Evolutionary conservation across 2,888 invertebrate species (phyloP).

Genomic region (Pimpla rufipes): DNA sequence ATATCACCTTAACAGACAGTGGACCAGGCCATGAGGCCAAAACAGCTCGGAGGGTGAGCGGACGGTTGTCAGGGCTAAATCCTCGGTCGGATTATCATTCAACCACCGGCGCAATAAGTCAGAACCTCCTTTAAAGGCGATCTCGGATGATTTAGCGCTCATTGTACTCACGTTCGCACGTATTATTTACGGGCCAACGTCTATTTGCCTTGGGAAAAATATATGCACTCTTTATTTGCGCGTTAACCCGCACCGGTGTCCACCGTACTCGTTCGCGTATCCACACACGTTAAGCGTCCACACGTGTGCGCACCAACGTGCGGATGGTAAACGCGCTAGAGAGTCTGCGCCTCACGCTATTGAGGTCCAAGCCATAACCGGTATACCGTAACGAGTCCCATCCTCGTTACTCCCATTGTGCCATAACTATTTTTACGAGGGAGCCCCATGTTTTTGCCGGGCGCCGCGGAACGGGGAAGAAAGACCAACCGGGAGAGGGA

Average conservation of each 20-base stretch:
- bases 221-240: slow-evolving; percentile 53
- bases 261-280: slow-evolving; percentile 22
- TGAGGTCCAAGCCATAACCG: slow-evolving; percentile 66
- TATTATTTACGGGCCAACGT: slow-evolving; percentile 75
- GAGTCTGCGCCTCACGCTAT: slow-evolving; percentile 51
- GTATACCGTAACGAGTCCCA: slow-evolving; percentile 74
- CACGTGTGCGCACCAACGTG: too few species aligned
- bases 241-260: slow-evolving; percentile 41
- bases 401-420: slow-evolving; percentile 78
- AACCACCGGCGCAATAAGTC: slow-evolving; percentile 74
- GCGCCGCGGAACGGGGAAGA: slow-evolving; percentile 41
- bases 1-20: slow-evolving; percentile 9
- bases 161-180: slow-evolving; percentile 78
- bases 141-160: slow-evolving; percentile 78
- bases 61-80: slow-evolving; percentile 32
- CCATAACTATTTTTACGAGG: slow-evolving; percentile 78
- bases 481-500: slow-evolving; percentile 49
- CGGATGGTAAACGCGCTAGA: slow-evolving; percentile 40
- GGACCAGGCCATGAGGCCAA: slow-evolving; percentile 21
- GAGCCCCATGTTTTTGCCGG: slow-evolving; percentile 70
- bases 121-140: slow-evolving; percentile 73
- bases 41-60: slow-evolving; percentile 46
- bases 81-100: slow-evolving; percentile 62
- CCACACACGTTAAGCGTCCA: slow-evolving; percentile 51
- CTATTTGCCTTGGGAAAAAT: slow-evolving; percentile 62